phyloP scores from a whole-genome alignment of 2,113 vertebrate genomes.

The Dromas ardeola region DNA sequence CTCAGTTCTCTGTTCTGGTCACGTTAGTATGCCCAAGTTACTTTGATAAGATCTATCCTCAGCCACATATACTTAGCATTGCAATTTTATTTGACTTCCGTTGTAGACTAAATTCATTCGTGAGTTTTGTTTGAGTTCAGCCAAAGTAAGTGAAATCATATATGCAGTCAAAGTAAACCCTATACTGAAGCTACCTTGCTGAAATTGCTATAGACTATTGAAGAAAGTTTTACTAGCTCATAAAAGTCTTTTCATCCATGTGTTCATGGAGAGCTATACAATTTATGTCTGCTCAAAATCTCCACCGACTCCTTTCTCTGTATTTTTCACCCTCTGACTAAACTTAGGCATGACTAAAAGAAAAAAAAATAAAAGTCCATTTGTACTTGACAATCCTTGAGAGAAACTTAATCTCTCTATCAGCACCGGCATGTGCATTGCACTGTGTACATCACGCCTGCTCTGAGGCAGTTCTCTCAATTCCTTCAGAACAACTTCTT shows the following conservation, averaged over 20 bases:
- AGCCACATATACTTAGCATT: background rate
- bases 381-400: background rate
- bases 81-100: background rate
- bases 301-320: background rate
- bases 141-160: background rate
- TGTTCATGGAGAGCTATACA: background rate
- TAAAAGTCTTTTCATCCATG: background rate
- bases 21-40: background rate
- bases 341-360: background rate
- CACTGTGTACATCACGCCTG: background rate
- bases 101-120: background rate
- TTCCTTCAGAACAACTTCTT: background rate
- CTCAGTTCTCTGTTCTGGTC: background rate
- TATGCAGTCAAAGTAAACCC: background rate
- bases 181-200: background rate
- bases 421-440: background rate
- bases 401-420: conserved; percentile 37
- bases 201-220: background rate
- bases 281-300: background rate
- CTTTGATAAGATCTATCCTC: background rate
- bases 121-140: background rate
- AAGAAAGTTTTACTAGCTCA: background rate
- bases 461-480: background rate
- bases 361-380: background rate
- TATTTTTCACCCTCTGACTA: background rate